These are phyloP conservation scores for Coccyzus lansbergi DNA, from an alignment of 2,797 vertebrate species.

Conservation along the genomic window DNA sequence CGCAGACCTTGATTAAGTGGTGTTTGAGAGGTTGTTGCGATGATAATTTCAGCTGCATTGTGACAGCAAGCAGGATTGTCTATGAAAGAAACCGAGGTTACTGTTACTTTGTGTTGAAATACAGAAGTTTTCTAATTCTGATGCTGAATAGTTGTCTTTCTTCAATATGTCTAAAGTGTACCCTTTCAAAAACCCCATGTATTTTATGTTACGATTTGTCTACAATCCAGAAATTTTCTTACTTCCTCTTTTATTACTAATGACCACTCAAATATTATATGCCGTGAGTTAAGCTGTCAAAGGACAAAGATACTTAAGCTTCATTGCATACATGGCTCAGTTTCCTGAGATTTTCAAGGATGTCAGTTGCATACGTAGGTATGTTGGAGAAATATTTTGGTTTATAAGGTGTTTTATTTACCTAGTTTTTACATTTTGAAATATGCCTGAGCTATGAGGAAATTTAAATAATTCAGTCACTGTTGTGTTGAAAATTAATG, in stretches of 20 bases:
- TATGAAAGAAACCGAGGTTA: rapidly evolving
- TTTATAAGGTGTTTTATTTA: neutral
- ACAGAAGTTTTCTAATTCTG: neutral
- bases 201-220: neutral
- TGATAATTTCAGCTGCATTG: neutral
- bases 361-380: neutral
- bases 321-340: neutral
- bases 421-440: neutral
- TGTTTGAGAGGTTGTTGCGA: neutral
- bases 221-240: neutral
- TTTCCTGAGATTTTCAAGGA: neutral
- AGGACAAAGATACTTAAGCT: neutral
- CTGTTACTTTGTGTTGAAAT: neutral
- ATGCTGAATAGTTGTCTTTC: neutral
- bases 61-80: neutral
- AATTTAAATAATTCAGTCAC: neutral
- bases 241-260: neutral
- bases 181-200: neutral
- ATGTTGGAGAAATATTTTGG: neutral
- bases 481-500: neutral
- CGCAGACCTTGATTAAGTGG: neutral
- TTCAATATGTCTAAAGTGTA: neutral
- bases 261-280: neutral
- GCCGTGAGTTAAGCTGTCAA: neutral
- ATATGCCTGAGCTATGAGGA: neutral